These are phyloP conservation scores for Agrilus mali DNA, from an alignment of 2,888 invertebrate species.

Conservation along the genomic window DNA sequence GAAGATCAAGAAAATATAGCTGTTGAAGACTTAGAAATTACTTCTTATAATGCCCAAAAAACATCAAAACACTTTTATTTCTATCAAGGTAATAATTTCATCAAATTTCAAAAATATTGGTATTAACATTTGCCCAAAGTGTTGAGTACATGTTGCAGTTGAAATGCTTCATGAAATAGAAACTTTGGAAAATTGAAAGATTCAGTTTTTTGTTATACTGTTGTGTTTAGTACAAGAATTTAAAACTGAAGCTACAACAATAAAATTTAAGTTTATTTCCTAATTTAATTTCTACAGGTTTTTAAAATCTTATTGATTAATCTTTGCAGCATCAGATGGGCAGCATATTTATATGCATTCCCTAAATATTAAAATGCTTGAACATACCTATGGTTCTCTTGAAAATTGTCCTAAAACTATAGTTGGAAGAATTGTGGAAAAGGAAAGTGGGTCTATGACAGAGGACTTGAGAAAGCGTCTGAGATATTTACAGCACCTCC, in stretches of 20 bases:
- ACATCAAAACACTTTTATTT: slow-evolving; percentile 32
- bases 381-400: slow-evolving; percentile 71
- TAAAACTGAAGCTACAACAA: background rate
- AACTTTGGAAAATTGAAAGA: slow-evolving; percentile 16
- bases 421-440: slow-evolving; percentile 70
- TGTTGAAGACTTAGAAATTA: slow-evolving; percentile 29
- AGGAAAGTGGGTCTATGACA: slow-evolving; percentile 74
- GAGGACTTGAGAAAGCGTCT: slow-evolving; percentile 66
- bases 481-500: slow-evolving; percentile 74
- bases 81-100: slow-evolving; percentile 12
- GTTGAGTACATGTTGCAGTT: slow-evolving; percentile 20
- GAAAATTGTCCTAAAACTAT: slow-evolving; percentile 64
- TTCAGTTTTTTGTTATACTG: slow-evolving; percentile 2
- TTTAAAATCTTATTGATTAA: slow-evolving; percentile 14
- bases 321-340: slow-evolving; percentile 67
- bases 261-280: slow-evolving; percentile 1
- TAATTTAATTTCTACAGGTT: background rate
- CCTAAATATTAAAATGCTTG: slow-evolving; percentile 80
- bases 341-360: slow-evolving; percentile 87
- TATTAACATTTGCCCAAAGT: slow-evolving; percentile 14
- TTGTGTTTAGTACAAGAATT: background rate
- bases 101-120: no score
- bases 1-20: slow-evolving; percentile 10
- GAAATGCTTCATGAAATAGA: slow-evolving; percentile 14
- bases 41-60: slow-evolving; percentile 11